Conservation (phyloP, 2,888 invertebrate genomes). For the Molanna angustata region DNA sequence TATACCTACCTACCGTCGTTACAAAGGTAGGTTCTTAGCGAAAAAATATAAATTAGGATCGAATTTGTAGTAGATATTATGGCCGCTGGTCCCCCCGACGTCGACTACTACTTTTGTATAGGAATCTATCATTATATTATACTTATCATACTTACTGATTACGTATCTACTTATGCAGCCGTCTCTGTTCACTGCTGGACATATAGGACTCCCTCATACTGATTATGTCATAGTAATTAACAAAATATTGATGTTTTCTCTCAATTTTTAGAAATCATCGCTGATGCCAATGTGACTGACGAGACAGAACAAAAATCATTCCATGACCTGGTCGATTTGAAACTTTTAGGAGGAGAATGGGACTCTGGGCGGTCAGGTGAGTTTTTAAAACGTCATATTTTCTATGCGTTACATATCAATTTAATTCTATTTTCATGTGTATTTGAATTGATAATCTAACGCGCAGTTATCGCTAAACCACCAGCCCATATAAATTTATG, state of each 20-base stretch:
- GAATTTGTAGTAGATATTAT: too few species aligned
- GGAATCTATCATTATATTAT: too few species aligned
- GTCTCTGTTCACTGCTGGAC: not conserved
- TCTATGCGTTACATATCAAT: too few species aligned
- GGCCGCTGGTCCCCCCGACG: too few species aligned
- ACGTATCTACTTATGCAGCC: not conserved
- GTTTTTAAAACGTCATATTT: not conserved
- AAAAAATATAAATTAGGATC: too few species aligned
- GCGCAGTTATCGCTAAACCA: too few species aligned
- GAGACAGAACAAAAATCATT: conserved; percentile 28
- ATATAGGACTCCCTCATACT: not conserved
- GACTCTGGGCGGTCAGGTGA: conserved; percentile 24
- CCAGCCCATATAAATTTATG: too few species aligned
- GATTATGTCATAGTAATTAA: not conserved
- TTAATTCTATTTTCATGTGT: too few species aligned
- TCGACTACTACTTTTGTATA: too few species aligned
- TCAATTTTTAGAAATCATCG: conserved; percentile 1
- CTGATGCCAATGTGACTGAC: conserved; percentile 21
- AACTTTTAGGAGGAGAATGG: conserved; percentile 16
- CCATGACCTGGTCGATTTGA: conserved; percentile 22
- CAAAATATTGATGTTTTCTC: not conserved
- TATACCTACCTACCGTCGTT: too few species aligned
- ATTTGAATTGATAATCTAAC: not conserved
- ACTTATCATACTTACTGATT: not conserved
- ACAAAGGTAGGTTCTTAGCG: too few species aligned